Base-by-base conservation (phyloP, 2,888 invertebrate species). In the Coelinius sp. region DNA sequence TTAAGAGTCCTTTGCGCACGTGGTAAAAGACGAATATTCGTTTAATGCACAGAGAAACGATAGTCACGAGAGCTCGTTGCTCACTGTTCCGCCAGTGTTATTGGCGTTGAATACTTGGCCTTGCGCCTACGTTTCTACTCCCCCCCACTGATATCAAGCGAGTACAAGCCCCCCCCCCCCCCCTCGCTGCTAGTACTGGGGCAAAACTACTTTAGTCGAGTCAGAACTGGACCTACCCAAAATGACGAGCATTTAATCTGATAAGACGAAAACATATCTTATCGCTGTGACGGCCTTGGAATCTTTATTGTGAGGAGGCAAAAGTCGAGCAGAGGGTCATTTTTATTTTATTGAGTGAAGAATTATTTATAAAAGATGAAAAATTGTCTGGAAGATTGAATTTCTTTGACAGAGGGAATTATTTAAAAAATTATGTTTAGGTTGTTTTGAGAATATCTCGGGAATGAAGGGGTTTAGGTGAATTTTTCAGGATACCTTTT, bases 11-110 rank as follows among this genome's bases (percentile, higher is more conserved):
- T 22, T 7, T 49, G 67, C 63, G 77, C 84, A 84, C 84, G 84
- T 84, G 84, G 83, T 24, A 8, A 53, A 24, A 17, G 67, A 22
- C 35, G 67, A 64, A 63, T 73, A 69, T 52, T 25, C 22, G 12
- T 27, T 17, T 44, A 64, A 72, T 10, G 41, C 62, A 76, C 73
- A 73, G 77, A 75, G 12, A 77, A 46, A 80, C 66, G 59, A 77
- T 56, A 68, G 68, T 74, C 77, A 74, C 81, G 76, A 82, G 83
- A 84, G 84, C 84, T 79, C 82, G 83, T 74, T 81, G 82, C 83
- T 81, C 82, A 84, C 84, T 84, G 82, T 7, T 35, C 10, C 59
- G 10, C 17, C 12, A 31, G 59, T 59, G 59, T 35, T 59, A 77
- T 76, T 75, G 72, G 68, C 74, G 75, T 67, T 73, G 65, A 52